Percentiles rank a stretch among this genome's conserved stretches.
Evolutionary conservation across 2,113 vertebrate species (phyloP).

Genomic region (Oreocharis arfaki): DNA sequence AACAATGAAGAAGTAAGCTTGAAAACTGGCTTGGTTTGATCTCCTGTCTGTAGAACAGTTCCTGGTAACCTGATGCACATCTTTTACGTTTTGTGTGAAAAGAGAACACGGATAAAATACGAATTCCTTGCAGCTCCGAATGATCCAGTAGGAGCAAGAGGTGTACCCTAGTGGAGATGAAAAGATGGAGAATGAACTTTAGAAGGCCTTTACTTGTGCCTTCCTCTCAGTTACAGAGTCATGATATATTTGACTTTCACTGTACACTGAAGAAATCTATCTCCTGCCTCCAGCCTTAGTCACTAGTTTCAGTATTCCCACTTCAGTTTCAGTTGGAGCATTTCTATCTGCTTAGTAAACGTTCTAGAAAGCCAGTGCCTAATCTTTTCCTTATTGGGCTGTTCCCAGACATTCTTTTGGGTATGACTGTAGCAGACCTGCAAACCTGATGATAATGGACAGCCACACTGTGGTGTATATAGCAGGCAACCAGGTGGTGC

Average conservation of each 20-base stretch:
- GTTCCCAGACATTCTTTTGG: conserved; percentile 87
- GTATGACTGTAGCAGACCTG: conserved; percentile 83
- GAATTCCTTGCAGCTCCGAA: background rate
- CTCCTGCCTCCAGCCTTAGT: background rate
- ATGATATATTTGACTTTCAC: background rate
- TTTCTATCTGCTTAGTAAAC: background rate
- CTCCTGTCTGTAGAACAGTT: background rate
- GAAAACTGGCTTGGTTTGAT: background rate
- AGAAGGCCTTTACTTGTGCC: background rate
- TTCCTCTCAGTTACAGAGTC: background rate
- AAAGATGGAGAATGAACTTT: background rate
- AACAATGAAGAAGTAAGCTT: background rate
- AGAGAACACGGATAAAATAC: background rate
- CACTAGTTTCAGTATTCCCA: background rate
- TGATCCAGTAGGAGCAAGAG: background rate
- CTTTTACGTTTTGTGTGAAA: background rate
- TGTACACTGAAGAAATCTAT: background rate
- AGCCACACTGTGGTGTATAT: conserved; percentile 76
- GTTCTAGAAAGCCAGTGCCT: background rate
- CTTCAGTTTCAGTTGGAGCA: background rate
- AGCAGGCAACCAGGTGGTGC: conserved; percentile 85
- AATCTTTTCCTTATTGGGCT: conserved; percentile 64
- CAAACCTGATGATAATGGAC: conserved; percentile 85
- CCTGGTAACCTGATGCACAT: background rate
- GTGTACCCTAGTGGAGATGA: background rate